Evolutionary conservation across 2,888 invertebrate genomes (phyloP).

Genomic region (Seira ritae): DNA sequence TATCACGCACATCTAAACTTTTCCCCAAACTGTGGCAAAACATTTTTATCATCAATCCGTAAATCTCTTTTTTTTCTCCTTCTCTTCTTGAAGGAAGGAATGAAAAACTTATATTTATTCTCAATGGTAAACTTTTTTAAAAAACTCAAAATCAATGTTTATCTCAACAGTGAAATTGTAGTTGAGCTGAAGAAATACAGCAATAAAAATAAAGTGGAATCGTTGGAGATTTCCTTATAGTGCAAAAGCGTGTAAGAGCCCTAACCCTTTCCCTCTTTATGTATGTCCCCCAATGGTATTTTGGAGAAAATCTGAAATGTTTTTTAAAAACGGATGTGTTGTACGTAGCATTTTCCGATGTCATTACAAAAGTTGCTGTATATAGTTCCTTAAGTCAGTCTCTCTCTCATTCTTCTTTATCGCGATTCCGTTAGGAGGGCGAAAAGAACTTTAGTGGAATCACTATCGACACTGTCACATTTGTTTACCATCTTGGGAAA

Average conservation of each 20-base stretch:
- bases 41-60: conserved; percentile 15
- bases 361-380: conserved; percentile 27
- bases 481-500: conserved; percentile 56
- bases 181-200: conserved; percentile 12
- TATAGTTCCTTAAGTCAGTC: conserved; percentile 26
- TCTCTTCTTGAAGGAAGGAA: not conserved
- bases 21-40: conserved; percentile 9
- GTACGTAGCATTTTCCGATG: conserved; percentile 32
- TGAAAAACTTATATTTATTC: not conserved
- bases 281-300: not conserved
- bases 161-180: not conserved
- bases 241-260: conserved; percentile 16
- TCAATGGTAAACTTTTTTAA: conserved; percentile 5
- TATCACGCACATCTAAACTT: conserved; percentile 14
- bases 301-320: conserved; percentile 39
- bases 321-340: conserved; percentile 39
- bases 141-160: conserved; percentile 19
- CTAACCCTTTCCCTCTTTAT: conserved; percentile 10
- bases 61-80: conserved; percentile 1
- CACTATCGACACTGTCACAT: conserved; percentile 60
- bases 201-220: conserved; percentile 20
- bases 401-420: conserved; percentile 19
- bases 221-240: conserved; percentile 19
- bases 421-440: conserved; percentile 20
- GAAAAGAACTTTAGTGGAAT: conserved; percentile 39